Conservation (phyloP, 2,888 invertebrate genomes). For the Apocheima hispidaria region DNA sequence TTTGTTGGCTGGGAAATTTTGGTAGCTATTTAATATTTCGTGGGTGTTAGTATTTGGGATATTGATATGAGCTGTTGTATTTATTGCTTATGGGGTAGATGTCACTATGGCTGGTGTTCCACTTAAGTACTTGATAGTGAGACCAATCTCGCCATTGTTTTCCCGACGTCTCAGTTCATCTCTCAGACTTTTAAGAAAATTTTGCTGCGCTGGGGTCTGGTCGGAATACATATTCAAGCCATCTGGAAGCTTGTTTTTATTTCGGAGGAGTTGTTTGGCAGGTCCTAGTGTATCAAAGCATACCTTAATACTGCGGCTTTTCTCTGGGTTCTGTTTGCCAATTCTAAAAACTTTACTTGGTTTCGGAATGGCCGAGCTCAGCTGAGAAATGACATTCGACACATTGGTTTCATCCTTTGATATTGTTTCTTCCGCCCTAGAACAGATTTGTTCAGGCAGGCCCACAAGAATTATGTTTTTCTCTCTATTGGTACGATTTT, state of each 20-base stretch:
- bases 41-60: not conserved
- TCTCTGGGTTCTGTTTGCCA: conserved; percentile 42
- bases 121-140: conserved; percentile 49
- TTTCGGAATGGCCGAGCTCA: conserved; percentile 35
- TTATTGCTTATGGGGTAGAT: not conserved
- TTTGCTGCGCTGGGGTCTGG: conserved; percentile 45
- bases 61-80: not conserved
- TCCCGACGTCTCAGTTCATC: conserved; percentile 38
- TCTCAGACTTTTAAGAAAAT: conserved; percentile 35
- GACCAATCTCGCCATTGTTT: conserved; percentile 42
- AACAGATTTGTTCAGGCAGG: conserved; percentile 35
- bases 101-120: conserved; percentile 42
- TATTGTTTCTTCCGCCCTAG: conserved; percentile 21
- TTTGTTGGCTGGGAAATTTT: conserved; percentile 32
- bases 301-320: conserved; percentile 43
- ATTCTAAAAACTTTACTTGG: conserved; percentile 42
- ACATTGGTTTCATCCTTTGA: conserved; percentile 35
- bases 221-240: conserved; percentile 44
- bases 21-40: conserved; percentile 39
- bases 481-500: too few relatives aligned
- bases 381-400: conserved; percentile 19
- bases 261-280: conserved; percentile 38
- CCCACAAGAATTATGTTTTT: conserved; percentile 48
- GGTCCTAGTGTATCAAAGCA: conserved; percentile 32
- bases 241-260: conserved; percentile 36